phyloP scores from a whole-genome alignment of 2,113 vertebrate genomes.

The Sclerurus mexicanus region DNA sequence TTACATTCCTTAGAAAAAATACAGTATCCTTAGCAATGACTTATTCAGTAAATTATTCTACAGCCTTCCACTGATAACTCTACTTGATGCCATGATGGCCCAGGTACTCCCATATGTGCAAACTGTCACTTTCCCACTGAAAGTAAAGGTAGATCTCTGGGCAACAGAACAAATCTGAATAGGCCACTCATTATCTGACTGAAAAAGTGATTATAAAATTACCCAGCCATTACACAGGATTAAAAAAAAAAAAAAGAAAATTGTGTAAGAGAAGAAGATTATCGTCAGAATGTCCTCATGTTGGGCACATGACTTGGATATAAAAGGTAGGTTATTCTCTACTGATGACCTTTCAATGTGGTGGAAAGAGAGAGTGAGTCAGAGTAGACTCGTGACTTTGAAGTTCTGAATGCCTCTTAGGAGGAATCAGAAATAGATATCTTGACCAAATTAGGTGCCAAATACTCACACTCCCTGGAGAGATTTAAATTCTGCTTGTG shows the following conservation, averaged over 20 bases:
- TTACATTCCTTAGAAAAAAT: neutral
- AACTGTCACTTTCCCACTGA: neutral
- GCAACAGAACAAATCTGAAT: neutral
- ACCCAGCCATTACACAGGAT: neutral
- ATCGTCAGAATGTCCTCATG: neutral
- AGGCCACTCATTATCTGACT: neutral
- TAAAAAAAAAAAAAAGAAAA: neutral
- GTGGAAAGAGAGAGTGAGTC: neutral
- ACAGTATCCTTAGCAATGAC: neutral
- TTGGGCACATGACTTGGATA: neutral
- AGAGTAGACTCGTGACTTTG: neutral
- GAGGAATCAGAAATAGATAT: slow-evolving; percentile 7
- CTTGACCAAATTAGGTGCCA: neutral
- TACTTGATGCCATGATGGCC: neutral
- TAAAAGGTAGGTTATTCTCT: neutral
- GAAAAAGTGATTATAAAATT: neutral
- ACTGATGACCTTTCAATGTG: neutral
- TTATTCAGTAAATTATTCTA: neutral
- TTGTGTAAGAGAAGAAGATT: neutral
- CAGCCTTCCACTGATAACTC: neutral
- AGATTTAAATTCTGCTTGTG: slow-evolving; percentile 5
- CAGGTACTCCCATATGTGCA: neutral
- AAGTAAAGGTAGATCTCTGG: neutral
- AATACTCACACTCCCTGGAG: neutral
- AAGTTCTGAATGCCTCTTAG: neutral